Evolutionary conservation across 2,113 vertebrate genomes (phyloP), one percentile per base, ranked within the genome.

Genomic region (Neofelis nebulosa): DNA sequence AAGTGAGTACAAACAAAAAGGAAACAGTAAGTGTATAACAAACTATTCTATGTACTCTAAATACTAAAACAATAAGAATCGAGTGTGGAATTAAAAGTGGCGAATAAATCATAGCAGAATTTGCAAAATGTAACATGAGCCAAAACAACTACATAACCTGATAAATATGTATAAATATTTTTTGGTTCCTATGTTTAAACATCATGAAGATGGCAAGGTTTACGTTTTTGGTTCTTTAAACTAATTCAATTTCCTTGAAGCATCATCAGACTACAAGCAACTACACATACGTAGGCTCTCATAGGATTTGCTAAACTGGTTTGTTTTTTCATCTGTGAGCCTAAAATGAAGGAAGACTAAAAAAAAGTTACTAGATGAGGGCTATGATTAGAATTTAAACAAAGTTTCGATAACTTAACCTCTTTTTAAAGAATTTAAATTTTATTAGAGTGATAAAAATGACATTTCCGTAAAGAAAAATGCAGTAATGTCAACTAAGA

Each of bases 311-410:
- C 19, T 91, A 33, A 89, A 45, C 12, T 45, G 57, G 29, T 90
- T 41, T 93, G 36, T 68, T 94, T 80, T 95, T 57, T 92, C 95
- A 4, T 38, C 11, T 87, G 7, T 61, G 52, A 93, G 21, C 68
- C 57, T 79, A 92, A 81, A 80, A 79, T 57, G 23, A 89, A 92
- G 14, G 23, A 68, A 45, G 23, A 87, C 1, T 83, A 81, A 71
- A 85, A 97, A 96, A 97, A 91, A 73, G 9, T 83, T 81, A 96
- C 11, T 36, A 95, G 89, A 36, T 97, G 97, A 86, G 19, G 50
- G 65, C 16, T 93, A 82, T 63, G 23, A 73, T 65, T 27, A 94
- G 92, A 4, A 94, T 38, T 81, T 93, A 96, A 89, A 48, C n/a
- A 23, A 52, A 92, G 10, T 92, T 38, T 45, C 27, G 14, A 38